These are phyloP conservation scores for Castor canadensis DNA, from an alignment of 2,113 vertebrate species.

Conservation along the genomic window DNA sequence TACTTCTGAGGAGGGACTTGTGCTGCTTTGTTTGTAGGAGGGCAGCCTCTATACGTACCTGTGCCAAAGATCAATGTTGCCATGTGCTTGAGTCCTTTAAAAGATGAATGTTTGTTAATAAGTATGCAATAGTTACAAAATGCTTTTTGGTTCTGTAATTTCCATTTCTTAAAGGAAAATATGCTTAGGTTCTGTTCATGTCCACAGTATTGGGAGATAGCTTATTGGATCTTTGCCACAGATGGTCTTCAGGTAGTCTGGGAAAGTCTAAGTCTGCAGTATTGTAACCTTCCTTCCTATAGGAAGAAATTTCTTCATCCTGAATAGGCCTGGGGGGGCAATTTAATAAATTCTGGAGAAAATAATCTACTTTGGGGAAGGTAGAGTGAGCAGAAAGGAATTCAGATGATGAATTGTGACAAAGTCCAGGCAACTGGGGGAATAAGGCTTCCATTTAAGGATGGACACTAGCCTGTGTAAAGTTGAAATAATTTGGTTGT, in stretches of 20 bases:
- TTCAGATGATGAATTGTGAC: background rate
- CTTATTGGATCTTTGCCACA: background rate
- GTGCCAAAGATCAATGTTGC: background rate
- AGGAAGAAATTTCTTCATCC: background rate
- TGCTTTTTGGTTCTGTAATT: background rate
- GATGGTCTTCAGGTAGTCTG: background rate
- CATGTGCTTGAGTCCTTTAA: constrained; percentile 11
- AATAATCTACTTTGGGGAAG: background rate
- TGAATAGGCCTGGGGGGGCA: background rate
- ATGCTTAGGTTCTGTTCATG: background rate
- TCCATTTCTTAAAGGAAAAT: constrained; percentile 11
- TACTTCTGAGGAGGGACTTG: background rate
- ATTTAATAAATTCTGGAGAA: constrained; percentile 32
- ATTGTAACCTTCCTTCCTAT: background rate
- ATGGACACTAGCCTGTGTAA: background rate
- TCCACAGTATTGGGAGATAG: background rate
- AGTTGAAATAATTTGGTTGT: background rate
- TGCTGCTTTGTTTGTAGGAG: background rate
- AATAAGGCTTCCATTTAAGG: constrained; percentile 13
- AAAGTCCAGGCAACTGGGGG: background rate
- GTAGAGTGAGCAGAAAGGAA: background rate
- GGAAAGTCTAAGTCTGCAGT: background rate
- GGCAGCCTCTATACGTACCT: background rate
- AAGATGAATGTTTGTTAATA: background rate
- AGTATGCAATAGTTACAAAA: background rate